Conservation (phyloP, 2,113 vertebrate species). For the Apodemus speciosus region DNA sequence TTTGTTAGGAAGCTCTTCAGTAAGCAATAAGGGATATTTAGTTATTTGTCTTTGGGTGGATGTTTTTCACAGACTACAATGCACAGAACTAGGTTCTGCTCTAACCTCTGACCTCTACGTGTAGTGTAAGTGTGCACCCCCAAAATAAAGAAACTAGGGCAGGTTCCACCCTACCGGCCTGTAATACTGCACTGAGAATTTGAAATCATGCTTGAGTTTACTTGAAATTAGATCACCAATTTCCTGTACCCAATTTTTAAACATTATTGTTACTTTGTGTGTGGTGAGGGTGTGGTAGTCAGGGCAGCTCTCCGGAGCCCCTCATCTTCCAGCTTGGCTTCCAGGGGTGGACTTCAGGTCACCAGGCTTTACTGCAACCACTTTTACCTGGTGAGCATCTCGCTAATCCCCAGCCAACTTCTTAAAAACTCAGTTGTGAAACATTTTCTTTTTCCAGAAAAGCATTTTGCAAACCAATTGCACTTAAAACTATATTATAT, state of each 20-base stretch:
- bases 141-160: not conserved
- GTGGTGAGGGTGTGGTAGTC: not conserved
- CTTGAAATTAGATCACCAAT: constrained; percentile 21
- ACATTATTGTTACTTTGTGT: not conserved
- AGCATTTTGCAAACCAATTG: constrained; percentile 1
- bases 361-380: not conserved
- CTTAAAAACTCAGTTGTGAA: not conserved
- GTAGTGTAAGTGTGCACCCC: too few relatives aligned
- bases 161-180: not conserved
- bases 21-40: constrained; percentile 42
- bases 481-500: constrained; percentile 20
- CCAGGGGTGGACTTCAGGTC: not conserved
- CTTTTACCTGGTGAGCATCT: not conserved
- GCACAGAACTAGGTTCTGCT: not conserved
- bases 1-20: constrained; percentile 11
- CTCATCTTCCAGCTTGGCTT: not conserved
- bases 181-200: constrained; percentile 37
- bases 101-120: too few relatives aligned
- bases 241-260: not conserved
- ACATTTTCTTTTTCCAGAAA: constrained; percentile 49
- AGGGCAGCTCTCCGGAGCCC: not conserved
- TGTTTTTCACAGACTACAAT: constrained; percentile 46
- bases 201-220: constrained; percentile 46
- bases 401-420: not conserved
- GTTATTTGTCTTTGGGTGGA: constrained; percentile 54